Percentiles rank a stretch among this genome's conserved stretches.
Evolutionary conservation across 2,113 vertebrate species (phyloP).

Genomic region (Gymnocephalus cernua): DNA sequence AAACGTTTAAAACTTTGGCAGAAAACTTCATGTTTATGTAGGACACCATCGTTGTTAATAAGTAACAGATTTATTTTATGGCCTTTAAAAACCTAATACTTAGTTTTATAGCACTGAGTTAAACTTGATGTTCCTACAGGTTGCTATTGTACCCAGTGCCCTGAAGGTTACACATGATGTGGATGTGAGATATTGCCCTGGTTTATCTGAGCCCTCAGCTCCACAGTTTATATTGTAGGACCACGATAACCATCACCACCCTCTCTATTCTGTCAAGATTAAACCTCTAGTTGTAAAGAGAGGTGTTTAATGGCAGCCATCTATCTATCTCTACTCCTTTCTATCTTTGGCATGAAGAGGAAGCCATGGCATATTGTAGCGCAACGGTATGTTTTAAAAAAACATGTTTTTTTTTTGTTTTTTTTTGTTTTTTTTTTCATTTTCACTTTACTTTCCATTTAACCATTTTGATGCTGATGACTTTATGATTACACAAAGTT

Average conservation of each 20-base stretch:
- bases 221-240: conserved; percentile 18
- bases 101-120: neutral
- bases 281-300: conserved; percentile 14
- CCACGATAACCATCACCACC: conserved; percentile 27
- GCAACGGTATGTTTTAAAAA: conserved; percentile 56
- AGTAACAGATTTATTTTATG: neutral
- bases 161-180: conserved; percentile 11
- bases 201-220: conserved; percentile 24
- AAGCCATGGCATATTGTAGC: conserved; percentile 31
- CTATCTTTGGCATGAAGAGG: conserved; percentile 43
- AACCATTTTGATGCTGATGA: neutral
- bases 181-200: conserved; percentile 9
- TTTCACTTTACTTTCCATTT: conserved; percentile 1
- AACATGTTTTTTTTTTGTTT: neutral
- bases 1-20: neutral
- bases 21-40: neutral
- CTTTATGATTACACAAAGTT: neutral
- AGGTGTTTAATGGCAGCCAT: conserved; percentile 36
- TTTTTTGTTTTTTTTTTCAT: too few relatives aligned
- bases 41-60: neutral
- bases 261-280: conserved; percentile 13
- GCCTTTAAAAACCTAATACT: neutral
- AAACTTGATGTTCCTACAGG: neutral
- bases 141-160: neutral
- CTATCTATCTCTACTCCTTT: conserved; percentile 14